A percentile compares a stretch with the other conserved stretches of the same genome.
Evolutionary conservation across 2,113 vertebrate species (phyloP).

Genomic region (Charadrius vociferus): DNA sequence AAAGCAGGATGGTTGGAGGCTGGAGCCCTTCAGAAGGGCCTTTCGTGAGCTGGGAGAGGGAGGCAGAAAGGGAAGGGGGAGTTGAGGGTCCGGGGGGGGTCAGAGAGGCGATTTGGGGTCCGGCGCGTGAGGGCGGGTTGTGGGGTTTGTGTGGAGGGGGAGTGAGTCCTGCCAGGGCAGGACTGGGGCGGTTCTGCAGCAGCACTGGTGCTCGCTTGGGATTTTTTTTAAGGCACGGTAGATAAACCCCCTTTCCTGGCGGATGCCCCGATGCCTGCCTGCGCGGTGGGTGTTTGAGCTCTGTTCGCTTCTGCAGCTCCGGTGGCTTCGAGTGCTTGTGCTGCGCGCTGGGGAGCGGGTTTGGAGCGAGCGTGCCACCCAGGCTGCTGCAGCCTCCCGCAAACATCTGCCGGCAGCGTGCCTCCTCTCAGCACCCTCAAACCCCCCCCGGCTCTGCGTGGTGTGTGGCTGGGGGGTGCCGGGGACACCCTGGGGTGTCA

Average conservation of each 20-base stretch:
- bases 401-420: neutral
- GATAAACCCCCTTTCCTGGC: neutral
- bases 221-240: neutral
- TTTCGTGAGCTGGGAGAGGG: neutral
- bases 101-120: neutral
- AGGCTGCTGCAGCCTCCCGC: neutral
- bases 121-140: fast-evolving
- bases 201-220: fast-evolving
- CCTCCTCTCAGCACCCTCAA: fast-evolving
- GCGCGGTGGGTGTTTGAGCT: neutral
- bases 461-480: too few species aligned
- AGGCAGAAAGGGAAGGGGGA: neutral
- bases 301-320: neutral
- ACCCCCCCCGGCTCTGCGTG: neutral
- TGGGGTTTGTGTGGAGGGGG: neutral
- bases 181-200: neutral
- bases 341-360: neutral
- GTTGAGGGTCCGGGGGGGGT: neutral
- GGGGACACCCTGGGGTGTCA: neutral
- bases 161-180: neutral
- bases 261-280: fast-evolving
- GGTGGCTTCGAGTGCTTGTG: neutral
- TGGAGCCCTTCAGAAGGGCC: neutral
- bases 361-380: neutral
- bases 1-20: neutral